These are phyloP conservation scores for Elephantulus edwardii DNA, from an alignment of 2,113 vertebrate genomes.

Conservation along the genomic window DNA sequence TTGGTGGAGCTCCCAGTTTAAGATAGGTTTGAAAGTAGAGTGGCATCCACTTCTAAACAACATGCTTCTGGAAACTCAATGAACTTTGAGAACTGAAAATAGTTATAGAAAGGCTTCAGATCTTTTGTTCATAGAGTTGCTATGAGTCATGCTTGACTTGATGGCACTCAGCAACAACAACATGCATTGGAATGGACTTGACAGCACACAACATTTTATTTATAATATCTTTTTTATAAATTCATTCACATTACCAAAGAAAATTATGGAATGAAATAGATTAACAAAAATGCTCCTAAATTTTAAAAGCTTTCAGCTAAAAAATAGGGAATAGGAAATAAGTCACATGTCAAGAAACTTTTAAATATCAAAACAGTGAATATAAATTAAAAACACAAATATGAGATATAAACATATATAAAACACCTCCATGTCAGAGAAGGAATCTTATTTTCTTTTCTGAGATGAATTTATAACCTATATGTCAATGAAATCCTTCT, in stretches of 20 bases:
- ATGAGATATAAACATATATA: background rate
- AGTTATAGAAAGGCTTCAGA: too few relatives aligned
- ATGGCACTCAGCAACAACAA: background rate
- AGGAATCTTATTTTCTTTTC: conserved; percentile 21
- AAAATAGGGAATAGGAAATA: background rate
- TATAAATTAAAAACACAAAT: conserved; percentile 42
- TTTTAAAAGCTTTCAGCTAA: conserved; percentile 13
- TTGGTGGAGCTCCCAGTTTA: too few relatives aligned
- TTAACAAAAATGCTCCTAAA: background rate
- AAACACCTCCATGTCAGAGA: conserved; percentile 40
- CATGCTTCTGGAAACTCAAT: too few relatives aligned
- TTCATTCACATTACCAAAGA: conserved; percentile 3
- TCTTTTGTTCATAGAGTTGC: too few relatives aligned
- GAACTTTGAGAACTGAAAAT: too few relatives aligned
- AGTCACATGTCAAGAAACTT: background rate
- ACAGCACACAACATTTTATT: background rate
- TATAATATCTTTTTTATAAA: background rate
- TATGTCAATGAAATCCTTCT: conserved; percentile 68
- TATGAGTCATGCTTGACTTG: background rate
- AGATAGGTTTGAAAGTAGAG: too few relatives aligned
- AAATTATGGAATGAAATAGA: background rate
- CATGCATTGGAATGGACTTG: background rate
- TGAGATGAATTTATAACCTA: conserved; percentile 63
- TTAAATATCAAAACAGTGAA: background rate
- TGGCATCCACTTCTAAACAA: too few relatives aligned